A percentile compares a stretch with the other conserved stretches of the same genome.
Evolutionary conservation across 1,140 invertebrate species (phyloP).

Genomic region (Mesaphorura yosii): DNA sequence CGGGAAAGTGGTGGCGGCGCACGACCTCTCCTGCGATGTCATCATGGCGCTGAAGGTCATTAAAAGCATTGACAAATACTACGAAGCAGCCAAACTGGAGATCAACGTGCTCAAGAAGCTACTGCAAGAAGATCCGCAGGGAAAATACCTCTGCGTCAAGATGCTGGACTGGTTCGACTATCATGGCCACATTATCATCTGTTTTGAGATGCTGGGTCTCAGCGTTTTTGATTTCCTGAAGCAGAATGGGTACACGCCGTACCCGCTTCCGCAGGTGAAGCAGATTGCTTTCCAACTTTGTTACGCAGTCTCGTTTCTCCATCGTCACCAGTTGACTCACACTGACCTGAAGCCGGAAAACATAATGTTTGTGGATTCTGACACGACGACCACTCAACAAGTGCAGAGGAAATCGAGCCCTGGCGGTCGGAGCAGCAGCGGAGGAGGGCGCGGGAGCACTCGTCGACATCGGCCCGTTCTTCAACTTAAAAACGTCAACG

Average conservation of each 20-base stretch:
- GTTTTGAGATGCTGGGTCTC: constrained; percentile 95
- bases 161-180: constrained; percentile 99
- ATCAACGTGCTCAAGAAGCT: constrained; percentile 98
- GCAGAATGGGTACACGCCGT: constrained; percentile 97
- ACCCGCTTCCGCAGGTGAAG: constrained; percentile 90
- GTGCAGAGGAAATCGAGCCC: no score
- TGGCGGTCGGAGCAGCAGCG: constrained; percentile 64
- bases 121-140: constrained; percentile 80
- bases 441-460: constrained; percentile 66
- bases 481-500: no score
- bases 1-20: constrained; percentile 98
- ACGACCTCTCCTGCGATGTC: constrained; percentile 75
- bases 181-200: constrained; percentile 97
- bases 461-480: constrained; percentile 74
- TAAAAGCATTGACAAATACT: constrained; percentile 99
- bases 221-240: constrained; percentile 99
- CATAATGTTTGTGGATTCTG: constrained; percentile 92
- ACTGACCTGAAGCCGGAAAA: constrained; percentile 99
- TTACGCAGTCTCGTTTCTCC: constrained; percentile 93
- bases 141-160: constrained; percentile 89
- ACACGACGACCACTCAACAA: no score
- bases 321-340: constrained; percentile 95
- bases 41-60: constrained; percentile 96
- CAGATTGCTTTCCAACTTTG: constrained; percentile 96
- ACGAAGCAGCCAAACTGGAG: constrained; percentile 96